Base-by-base conservation (phyloP, 2,888 invertebrate species). In the Sarcophaga rosellei region DNA sequence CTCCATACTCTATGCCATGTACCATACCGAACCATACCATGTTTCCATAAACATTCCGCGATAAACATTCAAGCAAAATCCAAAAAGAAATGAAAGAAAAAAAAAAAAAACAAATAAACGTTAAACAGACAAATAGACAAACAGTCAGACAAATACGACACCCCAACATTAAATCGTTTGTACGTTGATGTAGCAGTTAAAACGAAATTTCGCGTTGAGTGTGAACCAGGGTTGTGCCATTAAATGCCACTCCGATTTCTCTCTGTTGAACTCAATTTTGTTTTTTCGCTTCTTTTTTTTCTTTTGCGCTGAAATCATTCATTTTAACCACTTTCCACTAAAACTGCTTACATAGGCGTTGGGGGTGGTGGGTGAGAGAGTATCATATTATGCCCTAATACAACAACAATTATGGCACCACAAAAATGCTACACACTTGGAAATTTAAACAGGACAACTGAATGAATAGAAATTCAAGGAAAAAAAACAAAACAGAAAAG, bases 361-460 rank as follows among this genome's bases (percentile, higher is more conserved):
- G 2, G 15, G 53, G 15, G 53, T 53, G 53, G 17, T 53, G 17
- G 15, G 1, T 35, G 35, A 35, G 35, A 35, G 53, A 53, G 15
- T 53, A 53, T 53, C 53, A 17, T 53, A 53, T 53, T 59, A 65
- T 70, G 15, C 65, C 23, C 65, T 17, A 57, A 66, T 69, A 80
- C 25, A 61, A 72, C 68, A 72, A 73, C 62, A 66, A 85, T 82
- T 82, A 80, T 79, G 79, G 75, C 79, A 79, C 82, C 82, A 75
- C 85, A 82, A 79, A 75, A 79, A 57, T 72, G 62, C 66, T 75
- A 35, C 53, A 75, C 72, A 57, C 68, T 85, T 68, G 21, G 76
- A 63, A 77, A 72, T 68, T 81, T 68, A 63, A 84, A 59, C 73
- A 84, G 74, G 74, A 84, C 79, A 74, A 74, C 15, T 69, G 62